Evolutionary conservation across 1,140 invertebrate species (phyloP).

Genomic region (Aphelinus certus): DNA sequence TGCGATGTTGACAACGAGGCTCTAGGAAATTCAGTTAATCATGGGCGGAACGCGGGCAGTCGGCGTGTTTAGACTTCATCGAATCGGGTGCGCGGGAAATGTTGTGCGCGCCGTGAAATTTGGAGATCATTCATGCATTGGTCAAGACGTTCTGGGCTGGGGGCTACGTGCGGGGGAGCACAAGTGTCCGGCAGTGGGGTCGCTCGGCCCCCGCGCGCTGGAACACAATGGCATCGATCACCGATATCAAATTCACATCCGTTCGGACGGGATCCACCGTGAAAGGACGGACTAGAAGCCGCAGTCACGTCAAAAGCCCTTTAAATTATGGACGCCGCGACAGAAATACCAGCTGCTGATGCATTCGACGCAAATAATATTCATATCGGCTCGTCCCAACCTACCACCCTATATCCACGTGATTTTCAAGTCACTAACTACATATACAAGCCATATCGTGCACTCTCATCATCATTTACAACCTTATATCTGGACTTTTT

Average conservation of each 20-base stretch:
- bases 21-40: too few species aligned
- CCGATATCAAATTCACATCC: slow-evolving; percentile 14
- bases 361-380: neutral
- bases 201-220: neutral
- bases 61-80: too few species aligned
- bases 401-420: too few species aligned
- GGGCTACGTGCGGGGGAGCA: too few species aligned
- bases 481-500: too few species aligned
- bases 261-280: neutral
- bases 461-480: neutral
- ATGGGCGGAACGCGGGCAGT: too few species aligned
- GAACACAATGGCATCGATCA: slow-evolving; percentile 17
- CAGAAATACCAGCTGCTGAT: neutral
- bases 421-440: neutral
- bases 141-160: neutral
- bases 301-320: slow-evolving; percentile 13
- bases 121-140: neutral
- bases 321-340: slow-evolving; percentile 19
- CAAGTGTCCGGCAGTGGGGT: too few species aligned
- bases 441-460: neutral
- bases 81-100: too few species aligned
- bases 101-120: too few species aligned
- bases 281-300: neutral
- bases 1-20: too few species aligned
- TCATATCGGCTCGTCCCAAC: neutral